Base-by-base conservation (phyloP, 2,888 invertebrate genomes). In the Odontothrips loti region DNA sequence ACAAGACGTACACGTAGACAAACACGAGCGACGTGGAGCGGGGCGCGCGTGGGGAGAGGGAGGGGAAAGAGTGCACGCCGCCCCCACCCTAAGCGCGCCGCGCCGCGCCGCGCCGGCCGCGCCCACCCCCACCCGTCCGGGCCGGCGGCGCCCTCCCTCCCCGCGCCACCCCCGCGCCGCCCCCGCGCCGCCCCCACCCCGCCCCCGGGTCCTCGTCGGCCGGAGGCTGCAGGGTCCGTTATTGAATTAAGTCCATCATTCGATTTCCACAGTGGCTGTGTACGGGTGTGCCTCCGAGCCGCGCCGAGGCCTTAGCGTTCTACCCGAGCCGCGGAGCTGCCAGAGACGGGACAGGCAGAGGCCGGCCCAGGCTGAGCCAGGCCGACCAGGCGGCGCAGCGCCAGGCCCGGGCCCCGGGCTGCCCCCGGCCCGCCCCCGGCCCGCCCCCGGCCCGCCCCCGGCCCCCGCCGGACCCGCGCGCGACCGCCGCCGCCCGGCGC, bases 161-260 rank as follows among this genome's bases (percentile, higher is more conserved):
- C 27, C 68, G 11, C 68, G n/a, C n/a, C 68, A 10, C 58, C 68
- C 68, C 58, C 58, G 58, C 58, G 20, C 58, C 58, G 58, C 58
- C 58, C 58, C 58, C 58, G 58, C 58, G 20, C 58, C 68, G 68
- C 68, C 68, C 68, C 68, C 68, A 8, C 23, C 68, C 68, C 68
- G 8, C 27, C 68, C 23, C 68, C 9, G 10, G 20, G 58, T 58
- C 58, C 58, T 6, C 58, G 58, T 0, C 58, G 58, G 58, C 6
- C 27, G 68, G 27, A n/a, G 68, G 68, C 68, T n/a, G 68, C 68
- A 75, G 68, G 11, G 27, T 10, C 68, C 11, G 68, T 75, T 75
- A 75, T 75, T 75, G 68, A 75, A 75, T 75, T 75, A 75, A 75
- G 68, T 27, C 68, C 68, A 75, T 75, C 68, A 75, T 75, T 75